Conservation (phyloP, 92 coral and sea anemone species). For the Zoanthus solanderi region DNA sequence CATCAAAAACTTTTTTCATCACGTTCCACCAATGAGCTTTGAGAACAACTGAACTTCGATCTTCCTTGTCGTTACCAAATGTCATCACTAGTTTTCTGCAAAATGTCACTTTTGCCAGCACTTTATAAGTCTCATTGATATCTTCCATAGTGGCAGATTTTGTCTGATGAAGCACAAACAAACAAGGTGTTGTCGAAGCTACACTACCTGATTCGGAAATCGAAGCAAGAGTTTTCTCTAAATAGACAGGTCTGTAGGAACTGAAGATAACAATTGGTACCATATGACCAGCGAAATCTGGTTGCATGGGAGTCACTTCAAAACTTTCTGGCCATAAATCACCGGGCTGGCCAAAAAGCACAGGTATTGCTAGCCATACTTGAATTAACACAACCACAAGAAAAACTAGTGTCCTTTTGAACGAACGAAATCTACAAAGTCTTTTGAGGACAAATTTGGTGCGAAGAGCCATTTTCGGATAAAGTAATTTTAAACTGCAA, state of each 20-base stretch:
- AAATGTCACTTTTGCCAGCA: constrained; percentile 86
- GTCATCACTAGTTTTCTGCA: constrained; percentile 92
- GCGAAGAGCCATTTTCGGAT: constrained; percentile 9
- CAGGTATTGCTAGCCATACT: constrained; percentile 86
- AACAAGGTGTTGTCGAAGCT: constrained; percentile 85
- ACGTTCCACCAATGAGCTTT: constrained; percentile 95
- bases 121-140: constrained; percentile 86
- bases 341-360: constrained; percentile 71
- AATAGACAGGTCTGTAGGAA: constrained; percentile 87
- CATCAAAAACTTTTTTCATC: constrained; percentile 90
- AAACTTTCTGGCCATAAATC: constrained; percentile 78
- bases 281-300: constrained; percentile 69
- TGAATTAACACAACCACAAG: constrained; percentile 74
- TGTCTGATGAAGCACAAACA: constrained; percentile 87
- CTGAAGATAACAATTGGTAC: constrained; percentile 90
- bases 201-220: constrained; percentile 85
- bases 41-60: constrained; percentile 77
- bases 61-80: constrained; percentile 90
- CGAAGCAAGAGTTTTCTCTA: constrained; percentile 87
- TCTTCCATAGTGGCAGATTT: constrained; percentile 81
- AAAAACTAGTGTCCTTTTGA: constrained; percentile 79
- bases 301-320: constrained; percentile 58
- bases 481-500: background rate
- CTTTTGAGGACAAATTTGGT: constrained; percentile 61
- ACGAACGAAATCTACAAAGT: constrained; percentile 74